These are phyloP conservation scores for Micropterix aruncella DNA, from an alignment of 2,888 invertebrate species.

Conservation along the genomic window DNA sequence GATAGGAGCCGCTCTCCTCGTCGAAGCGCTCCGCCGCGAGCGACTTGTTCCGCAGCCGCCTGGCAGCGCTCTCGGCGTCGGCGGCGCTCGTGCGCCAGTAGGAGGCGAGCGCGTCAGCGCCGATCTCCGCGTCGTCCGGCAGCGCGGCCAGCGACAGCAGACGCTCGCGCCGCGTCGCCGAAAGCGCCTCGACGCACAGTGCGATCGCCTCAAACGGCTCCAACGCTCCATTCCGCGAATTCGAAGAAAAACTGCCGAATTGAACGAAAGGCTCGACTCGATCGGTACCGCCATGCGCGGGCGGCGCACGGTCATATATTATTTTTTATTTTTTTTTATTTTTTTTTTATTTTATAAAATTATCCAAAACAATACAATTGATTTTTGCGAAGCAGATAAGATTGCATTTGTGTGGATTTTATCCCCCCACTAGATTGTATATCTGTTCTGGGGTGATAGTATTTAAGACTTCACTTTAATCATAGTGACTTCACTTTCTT, in stretches of 20 bases:
- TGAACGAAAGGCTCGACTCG: too few species aligned
- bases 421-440: too few species aligned
- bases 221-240: not conserved
- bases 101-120: slow-evolving; percentile 36
- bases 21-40: slow-evolving; percentile 50
- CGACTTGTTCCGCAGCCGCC: slow-evolving; percentile 48
- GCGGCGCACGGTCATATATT: too few species aligned
- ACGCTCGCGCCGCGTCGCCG: slow-evolving; percentile 27
- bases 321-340: too few species aligned
- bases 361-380: too few species aligned
- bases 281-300: too few species aligned
- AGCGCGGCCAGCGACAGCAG: slow-evolving; percentile 52
- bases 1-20: slow-evolving; percentile 39
- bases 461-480: too few species aligned
- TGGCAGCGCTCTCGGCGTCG: slow-evolving; percentile 48
- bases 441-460: too few species aligned
- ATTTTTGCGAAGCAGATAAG: too few species aligned
- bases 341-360: too few species aligned
- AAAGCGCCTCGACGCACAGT: slow-evolving; percentile 45
- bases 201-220: slow-evolving; percentile 38
- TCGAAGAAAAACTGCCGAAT: not conserved
- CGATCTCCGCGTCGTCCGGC: slow-evolving; percentile 54
- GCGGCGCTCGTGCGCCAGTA: slow-evolving; percentile 24
- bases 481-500: too few species aligned
- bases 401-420: too few species aligned